These are phyloP conservation scores for Chlorodrepanis virens DNA, from an alignment of 2,113 vertebrate species.

Conservation along the genomic window DNA sequence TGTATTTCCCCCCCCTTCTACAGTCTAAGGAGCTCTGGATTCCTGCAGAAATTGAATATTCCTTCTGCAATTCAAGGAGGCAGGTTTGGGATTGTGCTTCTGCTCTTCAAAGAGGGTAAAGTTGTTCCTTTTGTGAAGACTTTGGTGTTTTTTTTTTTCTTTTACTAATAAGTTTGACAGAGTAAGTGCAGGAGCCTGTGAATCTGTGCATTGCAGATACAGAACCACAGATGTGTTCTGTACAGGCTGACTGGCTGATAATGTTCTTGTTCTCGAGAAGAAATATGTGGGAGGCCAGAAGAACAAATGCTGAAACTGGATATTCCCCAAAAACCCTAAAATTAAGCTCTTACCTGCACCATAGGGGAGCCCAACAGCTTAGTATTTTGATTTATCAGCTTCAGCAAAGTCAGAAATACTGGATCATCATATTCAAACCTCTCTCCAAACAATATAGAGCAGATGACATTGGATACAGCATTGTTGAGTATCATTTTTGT, in stretches of 20 bases:
- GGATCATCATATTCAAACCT: slow-evolving; percentile 73
- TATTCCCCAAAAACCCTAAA: neutral
- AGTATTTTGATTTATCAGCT: slow-evolving; percentile 55
- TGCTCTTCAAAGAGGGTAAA: neutral
- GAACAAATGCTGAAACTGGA: neutral
- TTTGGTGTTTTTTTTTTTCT: neutral
- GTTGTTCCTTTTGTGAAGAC: neutral
- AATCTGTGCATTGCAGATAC: neutral
- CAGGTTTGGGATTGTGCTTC: neutral
- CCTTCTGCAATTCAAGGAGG: neutral
- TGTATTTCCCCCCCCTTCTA: neutral
- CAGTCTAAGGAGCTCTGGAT: neutral
- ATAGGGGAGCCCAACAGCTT: slow-evolving; percentile 49
- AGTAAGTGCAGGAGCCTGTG: neutral
- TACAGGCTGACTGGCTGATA: neutral
- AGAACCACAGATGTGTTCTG: neutral
- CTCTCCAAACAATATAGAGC: slow-evolving; percentile 71
- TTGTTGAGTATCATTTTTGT: slow-evolving; percentile 53
- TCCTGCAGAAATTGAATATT: neutral
- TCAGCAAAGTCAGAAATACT: slow-evolving; percentile 55
- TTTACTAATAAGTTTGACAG: neutral
- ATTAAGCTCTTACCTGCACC: slow-evolving; percentile 59
- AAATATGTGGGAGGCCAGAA: neutral
- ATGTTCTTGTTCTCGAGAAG: neutral
- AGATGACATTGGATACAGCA: slow-evolving; percentile 70